phyloP scores from a whole-genome alignment of 2,888 invertebrate species.

The Spatulosminthurus flaviceps region DNA sequence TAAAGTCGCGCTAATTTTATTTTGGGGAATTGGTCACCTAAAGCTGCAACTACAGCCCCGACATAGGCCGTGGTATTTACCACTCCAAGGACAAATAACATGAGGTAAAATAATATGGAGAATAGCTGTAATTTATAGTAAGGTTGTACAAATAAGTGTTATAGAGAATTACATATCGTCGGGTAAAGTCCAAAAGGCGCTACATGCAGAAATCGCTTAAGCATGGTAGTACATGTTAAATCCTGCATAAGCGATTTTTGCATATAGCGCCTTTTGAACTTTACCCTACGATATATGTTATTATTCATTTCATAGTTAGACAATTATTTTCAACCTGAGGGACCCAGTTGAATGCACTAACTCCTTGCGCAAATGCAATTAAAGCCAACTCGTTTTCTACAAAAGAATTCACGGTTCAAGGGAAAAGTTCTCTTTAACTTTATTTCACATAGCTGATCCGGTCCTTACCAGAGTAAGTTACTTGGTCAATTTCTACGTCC shows the following conservation, averaged over 20 bases:
- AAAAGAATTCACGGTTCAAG: neutral
- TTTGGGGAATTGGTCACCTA: neutral
- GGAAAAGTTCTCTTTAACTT: too few relatives aligned
- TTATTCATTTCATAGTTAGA: too few relatives aligned
- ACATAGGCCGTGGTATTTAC: neutral
- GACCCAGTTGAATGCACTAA: neutral
- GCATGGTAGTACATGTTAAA: too few relatives aligned
- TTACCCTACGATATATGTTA: too few relatives aligned
- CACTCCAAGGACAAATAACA: constrained; percentile 1
- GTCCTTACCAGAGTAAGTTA: neutral
- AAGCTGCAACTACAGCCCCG: neutral
- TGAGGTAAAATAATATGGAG: neutral
- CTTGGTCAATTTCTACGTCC: neutral
- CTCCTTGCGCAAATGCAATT: neutral
- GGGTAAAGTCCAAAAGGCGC: too few relatives aligned
- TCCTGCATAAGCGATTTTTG: too few relatives aligned
- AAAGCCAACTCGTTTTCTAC: constrained; percentile 8
- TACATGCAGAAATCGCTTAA: too few relatives aligned
- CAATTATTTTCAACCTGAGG: too few relatives aligned
- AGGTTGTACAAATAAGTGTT: too few relatives aligned
- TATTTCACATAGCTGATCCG: too few relatives aligned
- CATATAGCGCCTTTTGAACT: too few relatives aligned
- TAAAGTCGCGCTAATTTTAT: neutral
- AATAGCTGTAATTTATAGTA: neutral
- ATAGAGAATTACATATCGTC: too few relatives aligned